Evolutionary conservation across 2,797 vertebrate species (phyloP).

Genomic region (Heterohyrax brucei): DNA sequence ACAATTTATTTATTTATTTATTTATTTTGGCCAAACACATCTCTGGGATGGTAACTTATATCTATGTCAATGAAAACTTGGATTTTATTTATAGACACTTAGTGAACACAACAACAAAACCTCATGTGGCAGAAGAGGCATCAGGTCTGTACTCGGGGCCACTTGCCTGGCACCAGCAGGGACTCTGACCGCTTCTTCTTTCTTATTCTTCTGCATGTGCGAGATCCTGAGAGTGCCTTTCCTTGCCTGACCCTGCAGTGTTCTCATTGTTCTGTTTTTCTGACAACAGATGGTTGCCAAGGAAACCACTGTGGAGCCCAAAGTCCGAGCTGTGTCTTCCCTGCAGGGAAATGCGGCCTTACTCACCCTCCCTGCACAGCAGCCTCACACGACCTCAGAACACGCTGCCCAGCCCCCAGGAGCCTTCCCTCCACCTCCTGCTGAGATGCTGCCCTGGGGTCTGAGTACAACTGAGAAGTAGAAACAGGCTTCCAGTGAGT

Average conservation of each 20-base stretch:
- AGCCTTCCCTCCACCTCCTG: neutral
- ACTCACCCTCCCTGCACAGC: neutral
- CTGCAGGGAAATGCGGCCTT: constrained; percentile 35
- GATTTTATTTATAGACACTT: neutral
- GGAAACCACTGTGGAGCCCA: constrained; percentile 39
- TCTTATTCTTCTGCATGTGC: neutral
- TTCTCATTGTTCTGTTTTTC: constrained; percentile 66
- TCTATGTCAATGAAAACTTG: neutral
- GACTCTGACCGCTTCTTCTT: constrained; percentile 5
- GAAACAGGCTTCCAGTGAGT: neutral
- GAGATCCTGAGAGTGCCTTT: neutral
- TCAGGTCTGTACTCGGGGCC: neutral
- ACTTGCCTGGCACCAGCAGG: neutral
- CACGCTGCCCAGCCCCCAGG: neutral
- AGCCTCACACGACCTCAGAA: constrained; percentile 35
- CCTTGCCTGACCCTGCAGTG: constrained; percentile 3
- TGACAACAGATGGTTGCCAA: constrained; percentile 69
- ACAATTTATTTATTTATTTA: too few relatives aligned
- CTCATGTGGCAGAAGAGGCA: neutral
- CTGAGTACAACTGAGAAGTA: neutral
- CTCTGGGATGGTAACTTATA: too few relatives aligned
- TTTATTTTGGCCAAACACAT: neutral
- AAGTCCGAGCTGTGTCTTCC: neutral
- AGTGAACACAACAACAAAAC: too few relatives aligned
- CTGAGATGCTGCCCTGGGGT: neutral